Base-by-base conservation (phyloP, 92 coral and sea anemone species). In the Heteractis magnifica region DNA sequence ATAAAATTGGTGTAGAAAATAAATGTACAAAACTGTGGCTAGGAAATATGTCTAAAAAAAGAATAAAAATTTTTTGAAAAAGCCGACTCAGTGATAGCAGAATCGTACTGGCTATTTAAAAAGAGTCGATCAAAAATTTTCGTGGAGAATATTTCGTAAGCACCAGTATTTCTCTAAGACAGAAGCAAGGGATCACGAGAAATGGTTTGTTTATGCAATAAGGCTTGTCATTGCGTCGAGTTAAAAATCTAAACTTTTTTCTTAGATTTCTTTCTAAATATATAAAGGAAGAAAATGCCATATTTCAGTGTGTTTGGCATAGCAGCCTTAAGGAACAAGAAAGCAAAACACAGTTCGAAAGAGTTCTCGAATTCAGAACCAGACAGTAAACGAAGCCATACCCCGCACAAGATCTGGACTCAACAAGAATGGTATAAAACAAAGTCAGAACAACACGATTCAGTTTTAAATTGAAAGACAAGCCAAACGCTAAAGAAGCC, bases 331-430 rank as follows among this genome's bases (percentile, higher is more conserved):
- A 1, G 55, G 55, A 60, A 72, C 73, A 79, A 14, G 73, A 79
- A 79, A 79, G 83, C 72, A 65, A 49, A 41, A 79, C n/a, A 49
- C 20, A 41, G 41, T 13, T 60, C 75, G 83, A 79, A 79, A 79
- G 75, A 62, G 12, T 41, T 56, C 73, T 34, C 70, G 23, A 75
- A 44, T 79, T 79, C 75, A 60, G 75, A 60, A 19, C 56, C 20
- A 49, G 10, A 60, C 11, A 8, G 10, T 50, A 16, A 65, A 49
- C 49, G 56, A 9, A 68, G 10, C 44, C 73, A 3, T 4, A 20
- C 49, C 3, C 41, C 26, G 48, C 11, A 68, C 50, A 68, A 68
- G 73, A 68, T 18, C 70, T 62, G 26, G 70, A 62, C 21, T 62
- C 13, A 62, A n/a, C 70, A 1, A 62, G 23, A 62, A 18, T 62